Conservation (phyloP, 2,888 invertebrate species). For the Hemicrepidius hirtus region DNA sequence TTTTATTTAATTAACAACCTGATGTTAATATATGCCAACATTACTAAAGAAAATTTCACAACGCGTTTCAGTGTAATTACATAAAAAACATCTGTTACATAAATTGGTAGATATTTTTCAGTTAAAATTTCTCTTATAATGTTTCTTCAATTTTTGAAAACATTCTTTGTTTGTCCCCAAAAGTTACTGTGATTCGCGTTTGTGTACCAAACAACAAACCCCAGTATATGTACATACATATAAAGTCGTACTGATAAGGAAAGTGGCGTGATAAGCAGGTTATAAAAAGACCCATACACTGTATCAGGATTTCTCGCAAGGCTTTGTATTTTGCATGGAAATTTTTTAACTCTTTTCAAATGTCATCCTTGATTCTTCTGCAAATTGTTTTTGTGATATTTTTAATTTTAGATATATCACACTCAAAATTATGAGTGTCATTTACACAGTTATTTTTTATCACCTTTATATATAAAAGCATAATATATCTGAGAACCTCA, state of each 20-base stretch:
- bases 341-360: neutral
- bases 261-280: constrained; percentile 24
- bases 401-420: no score
- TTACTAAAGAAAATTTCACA: neutral
- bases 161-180: neutral
- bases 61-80: neutral
- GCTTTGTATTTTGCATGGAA: neutral
- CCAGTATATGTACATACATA: neutral
- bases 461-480: no score
- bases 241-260: constrained; percentile 11
- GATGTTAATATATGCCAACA: constrained; percentile 6
- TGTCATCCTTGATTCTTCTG: neutral
- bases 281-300: constrained; percentile 7
- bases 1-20: constrained; percentile 13
- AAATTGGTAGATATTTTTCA: no score
- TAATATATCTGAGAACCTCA: no score
- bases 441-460: no score
- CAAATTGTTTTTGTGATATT: neutral
- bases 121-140: neutral
- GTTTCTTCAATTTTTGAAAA: neutral
- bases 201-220: constrained; percentile 19
- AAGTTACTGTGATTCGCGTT: neutral
- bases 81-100: no score
- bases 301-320: neutral
- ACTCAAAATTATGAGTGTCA: no score